phyloP scores from a whole-genome alignment of 2,888 invertebrate genomes.

The Leptarthrus brevirostris region DNA sequence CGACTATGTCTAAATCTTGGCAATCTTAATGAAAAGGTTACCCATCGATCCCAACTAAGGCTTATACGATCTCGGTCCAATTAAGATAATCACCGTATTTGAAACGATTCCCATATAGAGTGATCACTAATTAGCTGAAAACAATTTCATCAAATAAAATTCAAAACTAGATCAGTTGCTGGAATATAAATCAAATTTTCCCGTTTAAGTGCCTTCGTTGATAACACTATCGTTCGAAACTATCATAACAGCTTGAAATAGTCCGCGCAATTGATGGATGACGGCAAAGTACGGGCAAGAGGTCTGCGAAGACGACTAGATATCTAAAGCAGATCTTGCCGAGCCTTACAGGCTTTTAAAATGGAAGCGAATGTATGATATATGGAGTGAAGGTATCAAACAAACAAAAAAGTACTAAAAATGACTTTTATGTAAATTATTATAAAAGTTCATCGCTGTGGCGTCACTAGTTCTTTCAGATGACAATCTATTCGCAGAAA shows the following conservation, averaged over 20 bases:
- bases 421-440: too few species aligned
- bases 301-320: too few species aligned
- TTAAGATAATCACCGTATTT: conserved; percentile 33
- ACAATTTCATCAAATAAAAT: conserved; percentile 19
- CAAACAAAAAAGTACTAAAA: too few species aligned
- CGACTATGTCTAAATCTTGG: neutral
- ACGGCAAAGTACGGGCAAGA: too few species aligned
- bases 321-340: too few species aligned
- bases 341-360: too few species aligned
- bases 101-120: conserved; percentile 10
- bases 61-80: conserved; percentile 6
- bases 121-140: conserved; percentile 14
- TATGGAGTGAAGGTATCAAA: too few species aligned
- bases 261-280: too few species aligned
- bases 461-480: too few species aligned
- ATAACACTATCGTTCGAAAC: neutral
- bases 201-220: neutral
- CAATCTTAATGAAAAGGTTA: conserved; percentile 29
- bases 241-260: conserved; percentile 1
- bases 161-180: neutral
- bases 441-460: too few species aligned
- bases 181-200: conserved; percentile 17
- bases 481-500: neutral
- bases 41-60: neutral
- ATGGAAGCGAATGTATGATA: too few species aligned